Evolutionary conservation across 2,113 vertebrate species (phyloP).

Genomic region (Ibidorhyncha struthersii): DNA sequence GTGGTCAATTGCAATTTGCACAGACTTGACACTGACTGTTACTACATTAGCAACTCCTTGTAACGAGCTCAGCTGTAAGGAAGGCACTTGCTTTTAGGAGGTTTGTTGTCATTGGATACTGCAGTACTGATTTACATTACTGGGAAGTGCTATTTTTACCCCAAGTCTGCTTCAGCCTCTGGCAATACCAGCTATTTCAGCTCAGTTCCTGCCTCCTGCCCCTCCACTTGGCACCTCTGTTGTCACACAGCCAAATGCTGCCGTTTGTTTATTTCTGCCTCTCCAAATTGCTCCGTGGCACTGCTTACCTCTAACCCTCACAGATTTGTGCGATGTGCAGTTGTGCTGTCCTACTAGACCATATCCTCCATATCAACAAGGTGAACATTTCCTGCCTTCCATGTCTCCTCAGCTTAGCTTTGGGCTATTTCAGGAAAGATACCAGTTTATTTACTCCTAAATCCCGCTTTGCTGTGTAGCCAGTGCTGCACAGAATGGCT

Average conservation of each 20-base stretch:
- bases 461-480: background rate
- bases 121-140: background rate
- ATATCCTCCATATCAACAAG: rapidly evolving
- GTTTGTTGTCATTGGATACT: constrained; percentile 55
- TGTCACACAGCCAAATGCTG: background rate
- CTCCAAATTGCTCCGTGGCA: background rate
- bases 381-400: background rate
- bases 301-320: background rate
- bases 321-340: background rate
- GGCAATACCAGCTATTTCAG: constrained; percentile 42
- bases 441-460: background rate
- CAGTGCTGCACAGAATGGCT: background rate
- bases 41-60: background rate
- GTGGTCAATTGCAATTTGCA: background rate
- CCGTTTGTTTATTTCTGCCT: background rate
- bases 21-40: background rate
- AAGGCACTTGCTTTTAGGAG: background rate
- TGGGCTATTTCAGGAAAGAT: background rate
- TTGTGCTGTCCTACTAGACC: background rate
- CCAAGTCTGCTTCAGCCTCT: constrained; percentile 16
- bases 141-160: constrained; percentile 51
- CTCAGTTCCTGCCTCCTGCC: background rate
- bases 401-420: background rate
- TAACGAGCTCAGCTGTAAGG: background rate
- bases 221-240: background rate